Base-by-base conservation (phyloP, 2,113 vertebrate genomes). In the Taurulus bubalis region DNA sequence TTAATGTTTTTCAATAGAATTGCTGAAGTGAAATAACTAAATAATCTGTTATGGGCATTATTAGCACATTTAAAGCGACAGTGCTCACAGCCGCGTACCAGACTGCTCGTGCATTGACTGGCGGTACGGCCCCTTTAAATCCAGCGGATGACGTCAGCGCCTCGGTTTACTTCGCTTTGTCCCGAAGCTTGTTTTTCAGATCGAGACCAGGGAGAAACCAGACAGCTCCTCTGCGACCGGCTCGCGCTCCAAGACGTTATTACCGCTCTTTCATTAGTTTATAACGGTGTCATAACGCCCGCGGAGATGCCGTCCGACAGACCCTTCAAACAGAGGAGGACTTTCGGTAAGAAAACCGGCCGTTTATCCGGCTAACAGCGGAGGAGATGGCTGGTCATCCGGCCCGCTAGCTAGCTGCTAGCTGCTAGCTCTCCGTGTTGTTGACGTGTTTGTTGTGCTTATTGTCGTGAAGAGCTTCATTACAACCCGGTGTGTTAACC, bases 241-340 rank as follows among this genome's bases (percentile, higher is more conserved):
- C 10, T 1, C 9, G 45, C 32, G 40, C n/a, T 60, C 9, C 7
- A 6, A 24, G 51, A 26, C 0, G 30, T 15, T 10, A 0, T 3
- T 14, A 11, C 34, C 2, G 53, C 36, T 0, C 3, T 15, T 71
- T 63, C 1, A 20, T 11, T 2, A 4, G 6, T 47, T 49, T 14
- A 9, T 34, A 47, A 60, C 63, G 1, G 79, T 34, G 83, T 55
- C 8, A 45, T 32, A 38, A 53, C 65, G 4, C 68, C 1, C 20
- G 55, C 62, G 90, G 92, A 87, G 68, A 98, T 98, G 97, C 97
- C 97, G 85, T 97, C 96, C 47, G 97, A 97, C 91, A 95, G 97
- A 94, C 95, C 96, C 83, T 97, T 97, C 91, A 98, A 97, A 91
- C 97, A 98, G 86, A 94, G 97, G 93, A 95, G 97, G 93, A 97